phyloP scores from a whole-genome alignment of 2,888 invertebrate genomes.

The Eristalis arbustorum region DNA sequence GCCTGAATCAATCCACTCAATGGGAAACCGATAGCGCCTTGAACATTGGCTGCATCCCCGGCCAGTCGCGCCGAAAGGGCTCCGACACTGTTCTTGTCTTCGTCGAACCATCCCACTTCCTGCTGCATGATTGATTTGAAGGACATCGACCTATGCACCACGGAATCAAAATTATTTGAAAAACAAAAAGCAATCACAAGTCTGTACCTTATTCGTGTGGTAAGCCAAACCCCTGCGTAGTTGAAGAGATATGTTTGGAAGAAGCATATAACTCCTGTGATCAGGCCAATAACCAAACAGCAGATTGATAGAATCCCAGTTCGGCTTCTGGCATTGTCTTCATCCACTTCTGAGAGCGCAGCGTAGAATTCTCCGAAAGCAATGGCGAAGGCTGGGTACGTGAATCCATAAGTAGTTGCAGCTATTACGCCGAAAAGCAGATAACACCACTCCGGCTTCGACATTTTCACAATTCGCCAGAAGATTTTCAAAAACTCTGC shows the following conservation, averaged over 20 bases:
- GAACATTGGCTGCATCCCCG: constrained; percentile 87
- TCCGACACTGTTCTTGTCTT: constrained; percentile 85
- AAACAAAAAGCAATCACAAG: not conserved
- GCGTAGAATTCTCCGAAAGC: constrained; percentile 89
- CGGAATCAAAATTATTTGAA: not conserved
- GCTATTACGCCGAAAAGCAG: constrained; percentile 84
- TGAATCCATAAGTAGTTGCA: constrained; percentile 85
- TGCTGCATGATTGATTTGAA: constrained; percentile 86
- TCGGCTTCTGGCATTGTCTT: constrained; percentile 82
- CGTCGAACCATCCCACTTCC: constrained; percentile 89
- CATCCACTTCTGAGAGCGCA: constrained; percentile 84
- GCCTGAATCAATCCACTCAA: constrained; percentile 87
- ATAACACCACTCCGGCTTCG: constrained; percentile 86
- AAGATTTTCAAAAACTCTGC: constrained; percentile 77
- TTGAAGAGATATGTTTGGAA: constrained; percentile 88
- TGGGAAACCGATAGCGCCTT: constrained; percentile 87
- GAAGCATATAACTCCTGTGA: constrained; percentile 85
- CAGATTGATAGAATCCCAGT: constrained; percentile 84
- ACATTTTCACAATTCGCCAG: constrained; percentile 84
- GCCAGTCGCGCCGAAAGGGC: constrained; percentile 86
- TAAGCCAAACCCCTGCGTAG: constrained; percentile 88
- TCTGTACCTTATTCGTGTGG: constrained; percentile 83
- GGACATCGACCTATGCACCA: constrained; percentile 76
- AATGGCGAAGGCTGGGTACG: constrained; percentile 88
- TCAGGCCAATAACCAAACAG: constrained; percentile 84